phyloP scores from a whole-genome alignment of 1,140 invertebrate genomes.

The Microplitis mediator region DNA sequence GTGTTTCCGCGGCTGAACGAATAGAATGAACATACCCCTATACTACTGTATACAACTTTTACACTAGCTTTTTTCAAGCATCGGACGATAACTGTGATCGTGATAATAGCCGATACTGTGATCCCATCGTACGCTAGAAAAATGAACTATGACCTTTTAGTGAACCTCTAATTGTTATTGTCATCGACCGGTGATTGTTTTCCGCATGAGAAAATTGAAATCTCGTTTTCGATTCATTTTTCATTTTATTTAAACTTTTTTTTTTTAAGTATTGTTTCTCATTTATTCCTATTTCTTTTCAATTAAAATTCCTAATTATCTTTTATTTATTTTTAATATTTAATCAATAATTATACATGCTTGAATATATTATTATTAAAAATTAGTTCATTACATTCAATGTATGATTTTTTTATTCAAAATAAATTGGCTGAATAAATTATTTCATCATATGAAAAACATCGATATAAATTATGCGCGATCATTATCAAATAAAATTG shows the following conservation, averaged over 20 bases:
- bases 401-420: too few species aligned
- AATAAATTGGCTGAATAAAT: too few species aligned
- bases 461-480: too few species aligned
- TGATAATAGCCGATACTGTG: neutral
- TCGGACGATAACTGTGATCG: neutral
- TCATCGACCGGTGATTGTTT: neutral
- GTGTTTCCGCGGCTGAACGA: neutral
- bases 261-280: neutral
- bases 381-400: too few species aligned
- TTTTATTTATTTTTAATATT: too few species aligned
- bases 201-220: conserved; percentile 1
- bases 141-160: neutral
- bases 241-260: neutral
- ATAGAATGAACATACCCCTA: neutral
- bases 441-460: too few species aligned
- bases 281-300: neutral
- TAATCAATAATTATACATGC: too few species aligned
- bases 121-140: neutral
- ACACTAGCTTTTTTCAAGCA: neutral
- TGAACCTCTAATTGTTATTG: neutral
- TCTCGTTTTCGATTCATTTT: neutral
- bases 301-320: neutral
- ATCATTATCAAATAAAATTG: too few species aligned
- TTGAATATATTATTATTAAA: too few species aligned
- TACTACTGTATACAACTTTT: too few species aligned